These are phyloP conservation scores for Alcis repandata DNA, from an alignment of 2,888 invertebrate genomes.

Conservation along the genomic window DNA sequence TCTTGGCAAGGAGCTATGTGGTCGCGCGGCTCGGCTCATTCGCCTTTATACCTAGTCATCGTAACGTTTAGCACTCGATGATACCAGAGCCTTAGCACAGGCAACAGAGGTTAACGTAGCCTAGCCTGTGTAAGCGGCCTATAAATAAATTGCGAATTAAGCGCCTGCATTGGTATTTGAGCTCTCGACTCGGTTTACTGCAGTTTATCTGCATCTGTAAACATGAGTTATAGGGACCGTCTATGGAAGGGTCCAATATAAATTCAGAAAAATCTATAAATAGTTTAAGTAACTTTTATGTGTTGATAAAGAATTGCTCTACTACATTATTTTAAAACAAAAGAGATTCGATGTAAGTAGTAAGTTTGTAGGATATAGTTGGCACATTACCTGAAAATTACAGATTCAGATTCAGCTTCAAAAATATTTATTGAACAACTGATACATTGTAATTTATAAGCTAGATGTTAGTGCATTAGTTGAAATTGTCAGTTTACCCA, in stretches of 20 bases:
- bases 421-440: too few species aligned
- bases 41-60: conserved; percentile 79
- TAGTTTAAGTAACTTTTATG: not conserved
- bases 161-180: conserved; percentile 37
- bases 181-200: conserved; percentile 19
- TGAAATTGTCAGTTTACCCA: too few species aligned
- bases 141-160: conserved; percentile 53
- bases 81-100: conserved; percentile 47
- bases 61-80: conserved; percentile 62
- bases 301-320: not conserved
- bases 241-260: not conserved
- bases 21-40: conserved; percentile 70
- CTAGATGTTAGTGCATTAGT: too few species aligned
- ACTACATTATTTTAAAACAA: too few species aligned
- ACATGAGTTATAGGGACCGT: conserved; percentile 14
- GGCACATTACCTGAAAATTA: too few species aligned
- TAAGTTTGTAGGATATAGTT: too few species aligned
- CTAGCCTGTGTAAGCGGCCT: conserved; percentile 38
- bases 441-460: too few species aligned
- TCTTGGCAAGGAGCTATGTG: conserved; percentile 77
- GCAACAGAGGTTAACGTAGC: conserved; percentile 51
- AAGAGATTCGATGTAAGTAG: too few species aligned
- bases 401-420: too few species aligned
- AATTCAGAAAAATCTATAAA: not conserved
- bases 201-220: conserved; percentile 39